phyloP scores from a whole-genome alignment of 2,797 vertebrate species.

The Lindbergichthys nudifrons region DNA sequence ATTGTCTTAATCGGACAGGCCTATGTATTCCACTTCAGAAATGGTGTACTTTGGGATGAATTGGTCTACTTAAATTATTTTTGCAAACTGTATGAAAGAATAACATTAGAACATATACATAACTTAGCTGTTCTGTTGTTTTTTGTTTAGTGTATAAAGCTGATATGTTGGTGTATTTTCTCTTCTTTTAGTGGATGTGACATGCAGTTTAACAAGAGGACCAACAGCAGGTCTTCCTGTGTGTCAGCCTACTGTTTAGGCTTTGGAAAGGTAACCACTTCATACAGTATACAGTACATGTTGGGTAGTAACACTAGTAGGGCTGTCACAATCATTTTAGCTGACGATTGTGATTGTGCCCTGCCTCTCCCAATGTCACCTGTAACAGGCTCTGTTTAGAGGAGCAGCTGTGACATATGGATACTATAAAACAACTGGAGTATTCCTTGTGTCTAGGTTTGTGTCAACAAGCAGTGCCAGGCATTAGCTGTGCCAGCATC shows the following conservation, averaged over 20 bases:
- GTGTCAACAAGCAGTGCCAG: slow-evolving; percentile 69
- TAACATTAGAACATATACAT: not conserved
- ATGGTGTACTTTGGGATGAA: not conserved
- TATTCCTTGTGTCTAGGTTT: slow-evolving; percentile 38
- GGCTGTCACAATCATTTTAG: not conserved
- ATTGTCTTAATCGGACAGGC: not conserved
- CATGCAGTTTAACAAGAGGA: slow-evolving; percentile 41
- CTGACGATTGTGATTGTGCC: too few relatives aligned
- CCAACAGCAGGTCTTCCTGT: slow-evolving; percentile 33
- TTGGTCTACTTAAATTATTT: not conserved
- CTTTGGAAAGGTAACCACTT: slow-evolving; percentile 87
- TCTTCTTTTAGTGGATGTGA: slow-evolving; percentile 33
- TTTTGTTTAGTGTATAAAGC: not conserved
- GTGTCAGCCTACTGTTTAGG: slow-evolving; percentile 86
- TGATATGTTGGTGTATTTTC: slow-evolving; percentile 11
- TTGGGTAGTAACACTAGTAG: not conserved
- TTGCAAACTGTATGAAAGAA: not conserved
- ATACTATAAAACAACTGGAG: not conserved
- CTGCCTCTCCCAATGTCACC: too few relatives aligned
- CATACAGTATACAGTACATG: not conserved
- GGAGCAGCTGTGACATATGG: too few relatives aligned
- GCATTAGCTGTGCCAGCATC: slow-evolving; percentile 79
- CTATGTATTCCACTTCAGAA: not conserved
- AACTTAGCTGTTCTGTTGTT: not conserved
- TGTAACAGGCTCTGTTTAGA: too few relatives aligned